Evolutionary conservation across 2,888 invertebrate species (phyloP).

Genomic region (Galerucella nymphaeae): DNA sequence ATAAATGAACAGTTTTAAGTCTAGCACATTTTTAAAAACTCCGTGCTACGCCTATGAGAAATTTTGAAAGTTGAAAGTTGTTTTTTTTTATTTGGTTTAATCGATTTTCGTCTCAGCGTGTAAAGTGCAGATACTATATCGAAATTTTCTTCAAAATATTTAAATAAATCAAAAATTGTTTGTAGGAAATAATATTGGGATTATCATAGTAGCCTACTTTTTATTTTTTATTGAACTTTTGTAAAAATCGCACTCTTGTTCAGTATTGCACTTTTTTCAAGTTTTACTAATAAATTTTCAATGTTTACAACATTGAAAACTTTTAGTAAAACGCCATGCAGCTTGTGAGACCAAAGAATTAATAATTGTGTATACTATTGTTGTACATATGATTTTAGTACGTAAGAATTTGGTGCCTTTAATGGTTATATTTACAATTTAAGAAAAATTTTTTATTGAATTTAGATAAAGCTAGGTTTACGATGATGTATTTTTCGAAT

Average conservation of each 20-base stretch:
- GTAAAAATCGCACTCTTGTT: constrained; percentile 55
- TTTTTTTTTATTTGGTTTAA: constrained; percentile 3
- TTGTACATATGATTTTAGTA: constrained; percentile 45
- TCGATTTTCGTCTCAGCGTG: constrained; percentile 19
- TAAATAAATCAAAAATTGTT: not conserved
- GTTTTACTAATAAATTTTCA: constrained; percentile 60
- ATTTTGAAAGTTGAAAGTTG: no score
- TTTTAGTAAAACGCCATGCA: constrained; percentile 64
- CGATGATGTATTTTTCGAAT: constrained; percentile 49
- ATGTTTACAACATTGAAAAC: constrained; percentile 44
- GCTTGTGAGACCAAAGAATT: constrained; percentile 64
- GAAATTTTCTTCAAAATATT: constrained; percentile 10
- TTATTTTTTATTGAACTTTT: constrained; percentile 28
- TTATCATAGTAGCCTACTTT: not conserved
- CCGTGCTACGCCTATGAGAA: no score
- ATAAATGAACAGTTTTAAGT: no score
- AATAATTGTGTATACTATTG: constrained; percentile 44
- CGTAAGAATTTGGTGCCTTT: constrained; percentile 52
- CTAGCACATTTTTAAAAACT: no score
- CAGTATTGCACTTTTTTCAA: constrained; percentile 60
- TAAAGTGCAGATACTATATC: constrained; percentile 34
- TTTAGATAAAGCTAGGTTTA: constrained; percentile 43
- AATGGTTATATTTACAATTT: constrained; percentile 46
- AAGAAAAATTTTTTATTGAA: constrained; percentile 39
- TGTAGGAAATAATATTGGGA: no score